Evolutionary conservation across 92 coral and sea anemone species (phyloP), one percentile per base, ranked within the genome.

Genomic region (Parazoanthus atlanticus): DNA sequence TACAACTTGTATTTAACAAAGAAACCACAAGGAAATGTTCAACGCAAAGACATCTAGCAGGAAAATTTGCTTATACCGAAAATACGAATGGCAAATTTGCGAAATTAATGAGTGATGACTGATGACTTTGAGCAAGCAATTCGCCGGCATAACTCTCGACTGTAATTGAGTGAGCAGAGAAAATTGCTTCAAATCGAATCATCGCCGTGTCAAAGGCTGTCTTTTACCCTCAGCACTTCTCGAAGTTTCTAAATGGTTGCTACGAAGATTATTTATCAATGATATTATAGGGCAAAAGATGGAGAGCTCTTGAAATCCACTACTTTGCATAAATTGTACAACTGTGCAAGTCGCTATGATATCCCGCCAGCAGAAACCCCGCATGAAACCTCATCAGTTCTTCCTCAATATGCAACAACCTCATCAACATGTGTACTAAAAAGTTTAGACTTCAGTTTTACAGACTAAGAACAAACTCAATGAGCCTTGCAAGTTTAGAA

Each of bases 331-430:
- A 84, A 84, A 84, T 84, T 84, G 38, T 43, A 33, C 47, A 80
- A 52, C 26, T 75, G 47, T 81, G 75, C n/a, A 26, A 28, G 77
- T 70, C 64, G 46, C 78, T 84, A 43, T 29, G 77, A 70, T 71
- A 49, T 84, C 78, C 87, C 87, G 67, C 87, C 58, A 72, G 78
- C 41, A 70, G 61, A 83, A n/a, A 40, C 41, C 40, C 87, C 26
- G 87, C 78, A 46, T 84, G 78, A 84, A 84, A 32, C 87, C 87
- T 70, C 58, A 40, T 83, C 56, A 84, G 41, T 84, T 41, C 78
- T 43, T 41, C 29, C 40, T 84, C 77, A 41, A 28, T 84, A 31
- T 1, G 40, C 43, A 29, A 31, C 34, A 0, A 84, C 52, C 61
- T n/a, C 41, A 32, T 30, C 77, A 40, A 43, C 49, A 38, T 23